A percentile compares a stretch with the other conserved stretches of the same genome.
phyloP scores from a whole-genome alignment of 2,888 invertebrate species.

The Tyria jacobaeae region DNA sequence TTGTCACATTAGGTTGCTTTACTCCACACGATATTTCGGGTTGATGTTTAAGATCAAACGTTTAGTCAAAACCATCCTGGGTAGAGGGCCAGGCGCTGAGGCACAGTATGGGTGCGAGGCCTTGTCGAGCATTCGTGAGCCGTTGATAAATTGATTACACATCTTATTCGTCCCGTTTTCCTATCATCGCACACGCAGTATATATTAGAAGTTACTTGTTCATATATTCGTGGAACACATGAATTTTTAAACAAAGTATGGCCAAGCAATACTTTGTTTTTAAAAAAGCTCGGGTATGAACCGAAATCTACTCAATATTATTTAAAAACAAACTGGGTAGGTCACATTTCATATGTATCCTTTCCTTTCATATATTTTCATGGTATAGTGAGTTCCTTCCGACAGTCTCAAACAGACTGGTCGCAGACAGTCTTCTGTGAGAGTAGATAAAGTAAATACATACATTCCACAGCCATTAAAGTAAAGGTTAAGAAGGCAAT shows the following conservation, averaged over 20 bases:
- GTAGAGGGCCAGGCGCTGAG: conserved; percentile 4
- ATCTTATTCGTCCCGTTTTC: conserved; percentile 28
- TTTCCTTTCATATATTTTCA: no score
- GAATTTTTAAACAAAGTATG: conserved; percentile 8
- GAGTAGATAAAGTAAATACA: not conserved
- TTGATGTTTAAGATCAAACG: no score
- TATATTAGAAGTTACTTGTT: conserved; percentile 12
- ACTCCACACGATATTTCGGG: no score
- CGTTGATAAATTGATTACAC: conserved; percentile 37
- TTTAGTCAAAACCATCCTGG: conserved; percentile 2
- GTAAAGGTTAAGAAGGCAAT: not conserved
- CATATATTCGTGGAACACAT: conserved; percentile 18
- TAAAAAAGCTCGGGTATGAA: not conserved
- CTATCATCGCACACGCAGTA: conserved; percentile 11
- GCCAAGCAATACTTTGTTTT: no score
- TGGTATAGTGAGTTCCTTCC: no score
- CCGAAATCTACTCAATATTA: no score
- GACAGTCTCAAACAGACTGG: no score
- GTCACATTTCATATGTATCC: no score
- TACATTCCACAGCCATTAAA: not conserved
- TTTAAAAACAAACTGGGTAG: no score
- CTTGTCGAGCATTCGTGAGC: conserved; percentile 14
- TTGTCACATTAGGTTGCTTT: no score
- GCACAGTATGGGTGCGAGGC: conserved; percentile 23
- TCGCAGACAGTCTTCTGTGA: no score